These are phyloP conservation scores for Euproctis similis DNA, from an alignment of 2,888 invertebrate species.

Conservation along the genomic window DNA sequence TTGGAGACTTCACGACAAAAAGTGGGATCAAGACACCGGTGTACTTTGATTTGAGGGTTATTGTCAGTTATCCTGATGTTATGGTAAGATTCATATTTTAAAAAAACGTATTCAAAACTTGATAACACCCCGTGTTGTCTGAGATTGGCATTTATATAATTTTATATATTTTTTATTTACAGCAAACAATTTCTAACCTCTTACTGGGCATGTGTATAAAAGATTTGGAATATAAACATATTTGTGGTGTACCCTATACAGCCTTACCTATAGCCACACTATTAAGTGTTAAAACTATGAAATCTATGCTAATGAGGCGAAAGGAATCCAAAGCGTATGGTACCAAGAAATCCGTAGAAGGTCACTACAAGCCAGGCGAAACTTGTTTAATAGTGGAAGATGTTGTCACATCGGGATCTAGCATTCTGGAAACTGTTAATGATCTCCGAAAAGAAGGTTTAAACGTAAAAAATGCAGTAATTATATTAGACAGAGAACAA, in stretches of 20 bases:
- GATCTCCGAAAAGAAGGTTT: constrained; percentile 81
- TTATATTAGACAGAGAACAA: constrained; percentile 94
- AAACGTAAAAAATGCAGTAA: constrained; percentile 84
- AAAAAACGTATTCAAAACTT: no score
- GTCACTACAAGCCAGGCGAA: constrained; percentile 84
- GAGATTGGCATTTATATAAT: no score
- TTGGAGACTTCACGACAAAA: constrained; percentile 95
- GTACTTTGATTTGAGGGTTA: constrained; percentile 95
- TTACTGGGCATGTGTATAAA: constrained; percentile 65
- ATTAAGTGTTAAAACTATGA: constrained; percentile 81
- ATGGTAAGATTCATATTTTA: no score
- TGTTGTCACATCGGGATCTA: constrained; percentile 93
- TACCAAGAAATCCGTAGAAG: constrained; percentile 96
- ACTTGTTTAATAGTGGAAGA: constrained; percentile 95
- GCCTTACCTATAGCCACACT: constrained; percentile 95
- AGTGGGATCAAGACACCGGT: constrained; percentile 93
- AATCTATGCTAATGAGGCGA: constrained; percentile 92
- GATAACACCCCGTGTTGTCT: no score
- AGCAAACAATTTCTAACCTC: constrained; percentile 75
- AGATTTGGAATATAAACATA: constrained; percentile 74
- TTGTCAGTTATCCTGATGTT: constrained; percentile 91
- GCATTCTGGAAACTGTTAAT: constrained; percentile 91
- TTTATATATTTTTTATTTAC: no score
- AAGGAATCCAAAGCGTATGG: constrained; percentile 97
- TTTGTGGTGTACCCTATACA: constrained; percentile 98